Evolutionary conservation across 2,113 vertebrate genomes (phyloP), one percentile per base, ranked within the genome.

Genomic region (Nesogale talazaci): DNA sequence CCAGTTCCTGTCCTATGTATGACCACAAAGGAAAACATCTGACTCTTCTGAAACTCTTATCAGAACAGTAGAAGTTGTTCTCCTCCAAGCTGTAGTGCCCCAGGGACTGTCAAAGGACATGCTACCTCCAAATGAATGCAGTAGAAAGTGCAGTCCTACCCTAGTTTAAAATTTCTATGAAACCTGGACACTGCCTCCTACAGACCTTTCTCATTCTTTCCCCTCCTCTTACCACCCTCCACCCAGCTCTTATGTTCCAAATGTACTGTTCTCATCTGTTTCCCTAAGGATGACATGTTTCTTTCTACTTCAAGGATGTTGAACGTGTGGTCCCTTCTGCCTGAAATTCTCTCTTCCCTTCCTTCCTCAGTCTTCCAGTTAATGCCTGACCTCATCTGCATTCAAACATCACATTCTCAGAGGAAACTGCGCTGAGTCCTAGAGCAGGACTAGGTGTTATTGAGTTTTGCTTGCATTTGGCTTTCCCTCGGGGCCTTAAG

Each of bases 11-110:
- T 88, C 74, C 85, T 86, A n/a, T 87, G 76, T 93, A 59, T 2
- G 27, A 87, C 80, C 91, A 94, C 78, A 93, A 36, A 86, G 83
- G 87, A 95, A 93, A 69, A 29, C 86, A 83, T 85, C 79, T 93
- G 70, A 72, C 75, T 80, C 4, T 42, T 93, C 90, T 90, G 59
- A 17, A 1, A 5, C 23, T 90, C 83, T 88, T 92, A 83, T 89
- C 89, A 94, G 52, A 94, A n/a, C 67, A 87, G 67, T 23, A 59
- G 74, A 77, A 3, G 77, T 52, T 42, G 8, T 31, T 38, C 17
- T 80, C 25, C 9, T 42, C 40, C 27, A 17, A 4, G 3, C 8
- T 69, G 6, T 5, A 17, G 7, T 22, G 23, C 10, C 52, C 61
- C 11, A 72, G 61, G 83, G 75, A 23, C 16, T 75, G 22, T 70